A percentile compares a stretch with the other conserved stretches of the same genome.
phyloP scores from a whole-genome alignment of 2,797 vertebrate species.

The Pelochelys cantorii region DNA sequence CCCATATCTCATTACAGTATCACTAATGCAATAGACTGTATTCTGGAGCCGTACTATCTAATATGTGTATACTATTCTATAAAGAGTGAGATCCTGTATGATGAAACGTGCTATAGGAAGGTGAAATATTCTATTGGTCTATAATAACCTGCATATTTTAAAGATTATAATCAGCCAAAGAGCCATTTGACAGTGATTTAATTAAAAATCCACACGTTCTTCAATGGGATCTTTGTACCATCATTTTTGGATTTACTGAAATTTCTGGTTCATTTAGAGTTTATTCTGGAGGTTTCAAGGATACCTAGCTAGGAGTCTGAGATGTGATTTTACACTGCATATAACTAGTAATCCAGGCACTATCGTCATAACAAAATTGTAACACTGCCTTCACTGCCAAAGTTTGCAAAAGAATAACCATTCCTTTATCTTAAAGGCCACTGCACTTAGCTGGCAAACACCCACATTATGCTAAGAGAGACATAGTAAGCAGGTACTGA shows the following conservation, averaged over 20 bases:
- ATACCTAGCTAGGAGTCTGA: background rate
- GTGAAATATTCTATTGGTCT: background rate
- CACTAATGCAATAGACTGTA: background rate
- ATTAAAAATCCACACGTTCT: background rate
- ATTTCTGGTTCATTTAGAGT: background rate
- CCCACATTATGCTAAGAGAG: background rate
- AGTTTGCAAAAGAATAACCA: background rate
- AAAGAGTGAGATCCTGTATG: background rate
- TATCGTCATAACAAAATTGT: background rate
- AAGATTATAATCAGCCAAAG: background rate
- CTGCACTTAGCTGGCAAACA: background rate
- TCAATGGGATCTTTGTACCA: background rate
- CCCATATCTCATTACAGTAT: background rate
- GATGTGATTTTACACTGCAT: background rate
- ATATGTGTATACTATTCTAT: background rate
- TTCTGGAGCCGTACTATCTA: background rate
- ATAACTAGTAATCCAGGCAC: slow-evolving; percentile 1
- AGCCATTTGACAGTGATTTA: background rate
- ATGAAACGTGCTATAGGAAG: background rate
- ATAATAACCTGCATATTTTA: background rate
- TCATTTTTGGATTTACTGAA: background rate
- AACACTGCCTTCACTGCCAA: background rate
- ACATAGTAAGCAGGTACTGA: background rate
- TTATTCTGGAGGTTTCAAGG: background rate
- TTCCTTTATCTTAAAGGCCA: slow-evolving; percentile 30